A percentile compares a stretch with the other conserved stretches of the same genome.
phyloP scores from a whole-genome alignment of 2,113 vertebrate genomes.

The Cyphomyrus discorhynchus region DNA sequence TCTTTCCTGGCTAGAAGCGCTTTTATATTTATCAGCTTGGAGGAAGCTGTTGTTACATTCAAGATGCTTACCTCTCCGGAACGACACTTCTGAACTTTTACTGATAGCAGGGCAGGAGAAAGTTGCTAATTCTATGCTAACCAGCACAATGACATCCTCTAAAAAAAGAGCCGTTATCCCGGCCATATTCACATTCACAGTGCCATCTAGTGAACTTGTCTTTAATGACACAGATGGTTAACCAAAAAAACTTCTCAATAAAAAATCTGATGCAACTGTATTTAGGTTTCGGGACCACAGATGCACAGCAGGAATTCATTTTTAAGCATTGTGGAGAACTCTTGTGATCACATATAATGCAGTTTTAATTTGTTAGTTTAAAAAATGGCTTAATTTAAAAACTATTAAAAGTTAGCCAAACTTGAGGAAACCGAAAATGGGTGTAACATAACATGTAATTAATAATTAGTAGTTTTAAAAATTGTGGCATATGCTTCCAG shows the following conservation, averaged over 20 bases:
- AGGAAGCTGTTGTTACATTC: background rate
- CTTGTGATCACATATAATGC: background rate
- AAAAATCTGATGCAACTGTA: background rate
- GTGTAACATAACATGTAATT: background rate
- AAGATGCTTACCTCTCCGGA: background rate
- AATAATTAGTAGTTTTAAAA: background rate
- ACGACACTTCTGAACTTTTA: background rate
- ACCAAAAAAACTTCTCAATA: background rate
- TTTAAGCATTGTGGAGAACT: background rate
- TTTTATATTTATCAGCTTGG: background rate
- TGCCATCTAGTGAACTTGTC: slow-evolving; percentile 47
- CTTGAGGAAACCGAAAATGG: background rate
- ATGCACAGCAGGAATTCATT: background rate
- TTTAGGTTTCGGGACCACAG: background rate
- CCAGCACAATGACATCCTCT: background rate
- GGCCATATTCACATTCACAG: slow-evolving; percentile 27
- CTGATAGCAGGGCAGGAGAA: background rate
- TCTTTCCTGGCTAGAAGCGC: background rate
- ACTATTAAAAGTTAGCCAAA: background rate
- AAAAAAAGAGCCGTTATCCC: background rate
- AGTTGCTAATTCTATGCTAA: background rate
- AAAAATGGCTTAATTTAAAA: background rate
- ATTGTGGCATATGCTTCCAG: background rate
- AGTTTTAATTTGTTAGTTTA: background rate
- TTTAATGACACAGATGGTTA: background rate